These are phyloP conservation scores for Tetramorium bicarinatum DNA, from an alignment of 2,888 invertebrate genomes.

Conservation along the genomic window DNA sequence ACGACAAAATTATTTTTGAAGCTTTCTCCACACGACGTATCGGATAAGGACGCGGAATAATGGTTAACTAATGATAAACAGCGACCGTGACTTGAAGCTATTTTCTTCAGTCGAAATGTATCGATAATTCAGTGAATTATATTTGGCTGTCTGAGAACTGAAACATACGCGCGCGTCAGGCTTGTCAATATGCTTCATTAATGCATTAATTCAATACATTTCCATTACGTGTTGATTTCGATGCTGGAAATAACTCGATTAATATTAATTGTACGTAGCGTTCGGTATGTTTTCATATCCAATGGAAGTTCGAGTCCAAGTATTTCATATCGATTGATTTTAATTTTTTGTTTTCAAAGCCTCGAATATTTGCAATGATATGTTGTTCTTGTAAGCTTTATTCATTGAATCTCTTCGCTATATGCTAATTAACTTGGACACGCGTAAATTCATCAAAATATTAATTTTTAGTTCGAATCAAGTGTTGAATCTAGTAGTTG, in stretches of 20 bases:
- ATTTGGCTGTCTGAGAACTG: conserved; percentile 8
- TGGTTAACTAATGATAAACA: background rate
- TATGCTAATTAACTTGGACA: conserved; percentile 42
- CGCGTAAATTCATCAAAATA: background rate
- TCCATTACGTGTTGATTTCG: background rate
- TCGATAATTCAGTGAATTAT: conserved; percentile 35
- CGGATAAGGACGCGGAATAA: background rate
- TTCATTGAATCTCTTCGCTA: conserved; percentile 62
- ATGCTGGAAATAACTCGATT: background rate
- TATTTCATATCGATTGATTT: background rate
- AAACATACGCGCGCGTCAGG: background rate
- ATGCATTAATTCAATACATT: background rate
- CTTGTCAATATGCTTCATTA: conserved; percentile 10
- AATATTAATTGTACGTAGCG: conserved; percentile 7
- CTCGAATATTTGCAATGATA: conserved; percentile 30
- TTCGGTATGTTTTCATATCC: background rate
- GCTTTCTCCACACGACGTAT: background rate
- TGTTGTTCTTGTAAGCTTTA: conserved; percentile 35
- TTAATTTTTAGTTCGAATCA: background rate
- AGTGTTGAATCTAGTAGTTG: background rate
- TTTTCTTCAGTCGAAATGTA: conserved; percentile 18
- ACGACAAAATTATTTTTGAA: background rate
- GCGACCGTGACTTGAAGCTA: background rate
- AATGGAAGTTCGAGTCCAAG: background rate
- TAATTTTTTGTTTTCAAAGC: conserved; percentile 49